These are phyloP conservation scores for Bibio marci DNA, from an alignment of 2,888 invertebrate species.

Conservation along the genomic window DNA sequence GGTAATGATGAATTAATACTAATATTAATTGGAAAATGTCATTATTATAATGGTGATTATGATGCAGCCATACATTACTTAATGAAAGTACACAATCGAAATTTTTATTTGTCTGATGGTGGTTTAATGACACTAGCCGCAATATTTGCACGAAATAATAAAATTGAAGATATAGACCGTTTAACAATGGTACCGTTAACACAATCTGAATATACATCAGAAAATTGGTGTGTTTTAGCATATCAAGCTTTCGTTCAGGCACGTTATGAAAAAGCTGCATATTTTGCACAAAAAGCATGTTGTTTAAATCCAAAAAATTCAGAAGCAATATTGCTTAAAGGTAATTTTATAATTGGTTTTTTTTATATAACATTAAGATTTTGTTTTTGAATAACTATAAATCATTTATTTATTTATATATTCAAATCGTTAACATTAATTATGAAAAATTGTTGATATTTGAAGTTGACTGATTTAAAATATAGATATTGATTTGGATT, in stretches of 20 bases:
- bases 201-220: constrained; percentile 35
- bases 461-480: too few relatives aligned
- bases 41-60: constrained; percentile 54
- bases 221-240: constrained; percentile 62
- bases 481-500: too few relatives aligned
- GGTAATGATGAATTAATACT: constrained; percentile 50
- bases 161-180: constrained; percentile 41
- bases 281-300: constrained; percentile 57
- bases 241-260: constrained; percentile 41
- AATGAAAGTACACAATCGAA: constrained; percentile 32
- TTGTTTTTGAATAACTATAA: background rate
- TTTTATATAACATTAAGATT: background rate
- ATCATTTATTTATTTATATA: too few relatives aligned
- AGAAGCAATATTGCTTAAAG: constrained; percentile 58
- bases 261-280: constrained; percentile 48
- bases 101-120: constrained; percentile 37
- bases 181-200: constrained; percentile 30
- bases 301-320: constrained; percentile 44
- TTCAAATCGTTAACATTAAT: too few relatives aligned
- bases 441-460: too few relatives aligned
- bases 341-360: constrained; percentile 21
- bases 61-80: constrained; percentile 37
- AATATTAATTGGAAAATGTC: constrained; percentile 51
- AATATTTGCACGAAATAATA: constrained; percentile 39
- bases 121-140: constrained; percentile 50